A percentile compares a stretch with the other conserved stretches of the same genome.
Evolutionary conservation across 2,888 invertebrate species (phyloP).

Genomic region (Philhelius pedissequus): DNA sequence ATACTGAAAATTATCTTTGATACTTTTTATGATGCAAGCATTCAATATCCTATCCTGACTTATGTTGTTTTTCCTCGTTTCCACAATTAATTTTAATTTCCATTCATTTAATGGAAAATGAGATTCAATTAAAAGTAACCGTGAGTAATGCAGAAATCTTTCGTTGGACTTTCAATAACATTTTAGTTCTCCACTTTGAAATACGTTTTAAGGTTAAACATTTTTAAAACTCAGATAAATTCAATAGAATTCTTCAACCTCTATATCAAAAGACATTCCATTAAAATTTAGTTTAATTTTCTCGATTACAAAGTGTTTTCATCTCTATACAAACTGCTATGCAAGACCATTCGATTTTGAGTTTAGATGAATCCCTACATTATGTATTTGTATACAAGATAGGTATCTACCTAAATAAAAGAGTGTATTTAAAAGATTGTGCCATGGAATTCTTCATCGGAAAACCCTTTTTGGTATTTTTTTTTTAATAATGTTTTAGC

Average conservation of each 20-base stretch:
- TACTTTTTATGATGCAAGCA: no score
- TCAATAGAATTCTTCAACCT: not conserved
- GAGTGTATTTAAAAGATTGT: not conserved
- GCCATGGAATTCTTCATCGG: constrained; percentile 17
- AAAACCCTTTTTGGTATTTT: constrained; percentile 1
- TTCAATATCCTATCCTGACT: no score
- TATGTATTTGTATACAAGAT: not conserved
- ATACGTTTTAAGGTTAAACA: not conserved
- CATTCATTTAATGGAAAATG: not conserved
- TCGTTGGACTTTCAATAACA: not conserved
- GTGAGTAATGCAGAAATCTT: not conserved
- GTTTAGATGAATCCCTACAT: not conserved
- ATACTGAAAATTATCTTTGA: no score
- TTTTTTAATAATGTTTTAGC: not conserved
- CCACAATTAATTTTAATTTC: no score
- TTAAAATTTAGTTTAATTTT: constrained; percentile 2
- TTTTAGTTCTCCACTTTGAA: not conserved
- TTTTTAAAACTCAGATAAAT: not conserved
- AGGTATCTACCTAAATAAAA: no score
- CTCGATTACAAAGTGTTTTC: not conserved
- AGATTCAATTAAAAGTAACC: not conserved
- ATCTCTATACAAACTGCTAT: not conserved
- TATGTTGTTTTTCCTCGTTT: no score
- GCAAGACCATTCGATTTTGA: not conserved
- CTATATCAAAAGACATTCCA: constrained; percentile 6